Evolutionary conservation across 1,140 invertebrate species (phyloP), one percentile per base, ranked within the genome.

Genomic region (Armadillidium nasatum): DNA sequence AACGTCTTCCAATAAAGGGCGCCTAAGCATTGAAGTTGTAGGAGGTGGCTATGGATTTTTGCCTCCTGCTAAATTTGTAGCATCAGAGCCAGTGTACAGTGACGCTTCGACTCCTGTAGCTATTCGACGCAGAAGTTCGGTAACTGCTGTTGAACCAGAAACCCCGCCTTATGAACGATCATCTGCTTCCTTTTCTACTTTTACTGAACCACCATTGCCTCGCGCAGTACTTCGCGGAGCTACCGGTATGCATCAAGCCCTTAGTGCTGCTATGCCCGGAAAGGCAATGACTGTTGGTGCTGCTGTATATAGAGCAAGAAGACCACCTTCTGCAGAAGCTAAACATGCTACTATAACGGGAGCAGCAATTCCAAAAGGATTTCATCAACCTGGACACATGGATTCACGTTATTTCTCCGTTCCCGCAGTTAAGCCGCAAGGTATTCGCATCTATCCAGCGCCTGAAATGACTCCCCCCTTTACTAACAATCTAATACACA

Each of bases 361-460:
- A n/a, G 78, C 67, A 10, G 76, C 72, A 23, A 73, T 74, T 44
- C 77, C 80, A 44, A 81, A 81, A 75, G 80, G 80, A 72, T 81
- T 81, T 77, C 80, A 81, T 71, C 80, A 78, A 60, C 80, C 80
- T 70, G 77, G 76, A 76, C 80, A 81, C 73, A 75, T 77, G 68
- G 80, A 81, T 73, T 75, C 80, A 15, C 77, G 80, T 44, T 81
- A 81, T 76, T 81, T 81, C 77, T 78, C 77, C 73, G 80, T 81
- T 46, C 80, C 80, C 72, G 75, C 80, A 71, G 80, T 78, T 72
- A 81, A 78, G 77, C 80, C 80, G 73, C n/a, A 60, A 75, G 80
- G 80, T 81, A 81, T 77, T 75, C 80, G 80, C 46, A 76, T 81
- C 72, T 77, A 81, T 76, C 80, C 80, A 75, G 80, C 80, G 72